Conservation (phyloP, 2,888 invertebrate genomes). For the Plutella xylostella region DNA sequence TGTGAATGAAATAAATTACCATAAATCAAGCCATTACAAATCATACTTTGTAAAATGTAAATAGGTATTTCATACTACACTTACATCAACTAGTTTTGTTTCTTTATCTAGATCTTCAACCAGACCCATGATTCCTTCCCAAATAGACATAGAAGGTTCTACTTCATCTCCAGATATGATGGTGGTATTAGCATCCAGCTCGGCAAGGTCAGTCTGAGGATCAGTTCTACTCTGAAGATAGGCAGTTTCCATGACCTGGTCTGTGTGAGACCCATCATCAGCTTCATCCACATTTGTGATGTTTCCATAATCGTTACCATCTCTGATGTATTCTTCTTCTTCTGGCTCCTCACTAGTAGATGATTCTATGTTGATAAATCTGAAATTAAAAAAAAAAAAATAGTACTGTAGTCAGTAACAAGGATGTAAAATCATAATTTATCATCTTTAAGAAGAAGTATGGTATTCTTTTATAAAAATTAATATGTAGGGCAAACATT, state of each 20-base stretch:
- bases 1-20: too few relatives aligned
- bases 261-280: conserved; percentile 24
- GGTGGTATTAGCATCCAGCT: conserved; percentile 50
- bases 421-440: too few relatives aligned
- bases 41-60: conserved; percentile 8
- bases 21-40: too few relatives aligned
- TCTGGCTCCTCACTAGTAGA: conserved; percentile 74
- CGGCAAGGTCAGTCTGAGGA: conserved; percentile 31
- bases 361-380: conserved; percentile 77
- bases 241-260: conserved; percentile 37
- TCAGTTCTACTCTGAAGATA: conserved; percentile 41
- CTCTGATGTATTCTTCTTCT: conserved; percentile 56
- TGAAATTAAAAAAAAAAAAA: conserved; percentile 39
- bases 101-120: conserved; percentile 50
- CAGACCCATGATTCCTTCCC: conserved; percentile 56
- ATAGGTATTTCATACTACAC: conserved; percentile 20
- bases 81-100: conserved; percentile 45
- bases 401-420: too few relatives aligned
- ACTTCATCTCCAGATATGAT: conserved; percentile 42
- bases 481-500: too few relatives aligned
- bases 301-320: conserved; percentile 60
- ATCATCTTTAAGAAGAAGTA: too few relatives aligned
- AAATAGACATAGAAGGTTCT: conserved; percentile 43
- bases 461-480: too few relatives aligned
- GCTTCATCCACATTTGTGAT: conserved; percentile 45